A percentile compares a stretch with the other conserved stretches of the same genome.
phyloP scores from a whole-genome alignment of 2,113 vertebrate species.

The Hylia prasina region DNA sequence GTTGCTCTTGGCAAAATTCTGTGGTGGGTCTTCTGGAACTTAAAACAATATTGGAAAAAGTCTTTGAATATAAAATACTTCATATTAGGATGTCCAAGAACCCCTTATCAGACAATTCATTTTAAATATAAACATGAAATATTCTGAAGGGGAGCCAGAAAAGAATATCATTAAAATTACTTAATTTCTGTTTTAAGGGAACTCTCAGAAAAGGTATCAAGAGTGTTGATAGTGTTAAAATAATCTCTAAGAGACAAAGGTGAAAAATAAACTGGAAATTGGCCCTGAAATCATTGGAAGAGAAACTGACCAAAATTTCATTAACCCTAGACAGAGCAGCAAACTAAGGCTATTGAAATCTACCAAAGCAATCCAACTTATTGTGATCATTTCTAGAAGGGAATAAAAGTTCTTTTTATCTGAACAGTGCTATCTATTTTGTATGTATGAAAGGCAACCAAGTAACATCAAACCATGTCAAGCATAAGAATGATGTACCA shows the following conservation, averaged over 20 bases:
- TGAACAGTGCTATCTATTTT: background rate
- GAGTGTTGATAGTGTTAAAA: background rate
- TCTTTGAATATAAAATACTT: constrained; percentile 2
- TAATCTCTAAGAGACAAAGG: background rate
- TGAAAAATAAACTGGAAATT: background rate
- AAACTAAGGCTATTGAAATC: background rate
- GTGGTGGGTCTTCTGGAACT: constrained; percentile 93
- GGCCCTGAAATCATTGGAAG: background rate
- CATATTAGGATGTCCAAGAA: background rate
- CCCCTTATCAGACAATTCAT: background rate
- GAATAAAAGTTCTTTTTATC: background rate
- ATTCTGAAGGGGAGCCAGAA: background rate
- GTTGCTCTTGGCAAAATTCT: constrained; percentile 79
- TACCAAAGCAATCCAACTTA: background rate
- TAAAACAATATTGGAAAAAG: constrained; percentile 38
- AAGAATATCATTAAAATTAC: background rate
- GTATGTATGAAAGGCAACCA: background rate
- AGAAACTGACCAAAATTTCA: background rate
- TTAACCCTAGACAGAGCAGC: background rate
- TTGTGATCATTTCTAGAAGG: background rate
- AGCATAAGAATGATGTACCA: background rate
- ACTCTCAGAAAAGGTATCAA: background rate
- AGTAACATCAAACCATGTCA: background rate
- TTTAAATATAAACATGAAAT: background rate
- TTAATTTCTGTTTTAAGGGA: background rate